Evolutionary conservation across 2,113 vertebrate species (phyloP), one percentile per base, ranked within the genome.

Genomic region (Arvicanthis niloticus): DNA sequence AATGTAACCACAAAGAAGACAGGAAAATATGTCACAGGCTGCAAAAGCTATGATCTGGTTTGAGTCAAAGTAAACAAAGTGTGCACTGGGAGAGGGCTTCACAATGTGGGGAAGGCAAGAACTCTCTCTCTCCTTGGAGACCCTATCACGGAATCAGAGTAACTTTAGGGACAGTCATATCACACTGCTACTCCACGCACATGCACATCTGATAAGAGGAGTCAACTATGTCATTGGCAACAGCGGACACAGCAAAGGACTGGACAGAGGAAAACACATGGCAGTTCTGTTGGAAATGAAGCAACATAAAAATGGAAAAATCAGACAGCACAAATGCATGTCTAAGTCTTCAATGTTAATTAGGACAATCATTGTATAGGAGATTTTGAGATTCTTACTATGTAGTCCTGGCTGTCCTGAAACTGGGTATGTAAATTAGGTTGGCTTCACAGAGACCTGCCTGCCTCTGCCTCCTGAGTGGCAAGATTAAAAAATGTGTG

Each of bases 241-340:
- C 0, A 78, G 42, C 8, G n/a, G 37, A 37, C 10, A 86, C 0
- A 73, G 60, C 75, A 90, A 91, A 72, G 26, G 80, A 86, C 92
- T 17, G 45, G 4, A 70, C 26, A 65, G 11, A 77, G 19, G 45
- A 34, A 42, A 94, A 58, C 73, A 60, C 5, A 34, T 76, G 26
- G 17, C n/a, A 93, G 7, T 77, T 26, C 78, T 58, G 12, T 72
- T 77, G 70, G 5, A 89, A 95, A 80, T 86, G 37, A 93, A 94
- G 37, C 48, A 67, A 53, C 7, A 82, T 26, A n/a, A 91, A 93
- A 88, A 73, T 78, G 73, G 72, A 22, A 60, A 60, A 70, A 60
- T 70, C 21, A 48, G 40, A 37, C 37, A 9, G 37, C 56, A 81
- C 6, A 72, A 87, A 21, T 80, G 45, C 65, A 96, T 31, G 51